Evolutionary conservation across 2,888 invertebrate genomes (phyloP).

Genomic region (Cephus pygmeus): DNA sequence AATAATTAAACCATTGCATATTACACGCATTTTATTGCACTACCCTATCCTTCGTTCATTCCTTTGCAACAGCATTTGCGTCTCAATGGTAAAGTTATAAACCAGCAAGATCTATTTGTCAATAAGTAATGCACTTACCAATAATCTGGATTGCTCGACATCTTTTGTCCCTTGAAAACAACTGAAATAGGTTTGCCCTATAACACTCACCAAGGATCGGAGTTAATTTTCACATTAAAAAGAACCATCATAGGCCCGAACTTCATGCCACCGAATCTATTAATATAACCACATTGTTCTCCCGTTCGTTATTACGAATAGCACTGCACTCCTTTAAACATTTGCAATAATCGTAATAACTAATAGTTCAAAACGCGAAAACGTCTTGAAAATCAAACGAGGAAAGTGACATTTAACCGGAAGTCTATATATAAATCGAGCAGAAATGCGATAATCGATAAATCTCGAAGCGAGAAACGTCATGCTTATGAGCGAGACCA

Average conservation of each 20-base stretch:
- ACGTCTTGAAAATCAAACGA: neutral
- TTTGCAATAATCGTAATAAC: neutral
- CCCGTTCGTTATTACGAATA: neutral
- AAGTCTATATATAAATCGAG: neutral
- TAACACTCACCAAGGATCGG: neutral
- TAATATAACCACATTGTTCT: neutral
- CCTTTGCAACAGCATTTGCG: neutral
- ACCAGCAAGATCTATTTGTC: neutral
- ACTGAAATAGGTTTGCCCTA: neutral
- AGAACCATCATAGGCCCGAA: neutral
- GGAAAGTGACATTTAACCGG: neutral
- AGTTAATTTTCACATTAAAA: neutral
- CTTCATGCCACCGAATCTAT: neutral
- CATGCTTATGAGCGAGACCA: constrained; percentile 12
- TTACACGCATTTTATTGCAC: neutral
- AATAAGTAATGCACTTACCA: neutral
- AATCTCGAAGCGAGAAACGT: neutral
- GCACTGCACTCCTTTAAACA: neutral
- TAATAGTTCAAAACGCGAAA: neutral
- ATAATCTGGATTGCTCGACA: neutral
- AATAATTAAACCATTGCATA: constrained; percentile 39
- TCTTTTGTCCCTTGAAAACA: neutral
- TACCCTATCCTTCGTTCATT: neutral
- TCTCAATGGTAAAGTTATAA: neutral
- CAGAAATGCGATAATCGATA: neutral